Conservation (phyloP, 2,797 vertebrate genomes). For the Hephaestus fuliginosus region DNA sequence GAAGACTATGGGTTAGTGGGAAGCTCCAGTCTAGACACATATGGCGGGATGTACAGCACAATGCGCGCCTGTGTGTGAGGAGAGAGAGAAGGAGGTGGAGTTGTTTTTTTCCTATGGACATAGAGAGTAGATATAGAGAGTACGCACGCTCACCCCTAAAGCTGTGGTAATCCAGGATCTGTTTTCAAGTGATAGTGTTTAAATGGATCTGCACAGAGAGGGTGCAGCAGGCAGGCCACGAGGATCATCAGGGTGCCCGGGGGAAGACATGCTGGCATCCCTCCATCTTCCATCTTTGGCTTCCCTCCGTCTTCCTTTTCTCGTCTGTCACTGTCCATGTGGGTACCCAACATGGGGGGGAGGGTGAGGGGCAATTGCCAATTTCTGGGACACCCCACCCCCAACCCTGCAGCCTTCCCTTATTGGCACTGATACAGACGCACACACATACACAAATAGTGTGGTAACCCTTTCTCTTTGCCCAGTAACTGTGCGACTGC, state of each 20-base stretch:
- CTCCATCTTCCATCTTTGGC: constrained; percentile 48
- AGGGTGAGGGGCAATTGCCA: constrained; percentile 52
- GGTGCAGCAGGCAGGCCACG: constrained; percentile 33
- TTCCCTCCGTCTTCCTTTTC: constrained; percentile 30
- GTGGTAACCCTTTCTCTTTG: constrained; percentile 18
- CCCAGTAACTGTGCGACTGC: constrained; percentile 26
- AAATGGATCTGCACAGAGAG: constrained; percentile 53
- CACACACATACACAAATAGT: constrained; percentile 34
- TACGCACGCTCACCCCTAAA: constrained; percentile 16
- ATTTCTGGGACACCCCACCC: constrained; percentile 66
- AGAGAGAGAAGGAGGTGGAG: constrained; percentile 6
- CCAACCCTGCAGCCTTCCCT: constrained; percentile 35
- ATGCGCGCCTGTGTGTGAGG: constrained; percentile 3
- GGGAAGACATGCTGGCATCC: constrained; percentile 60
- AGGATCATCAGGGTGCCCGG: constrained; percentile 62
- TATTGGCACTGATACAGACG: constrained; percentile 40
- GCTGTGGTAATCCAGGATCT: constrained; percentile 71
- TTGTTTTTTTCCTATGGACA: constrained; percentile 25
- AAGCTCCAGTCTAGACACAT: constrained; percentile 64
- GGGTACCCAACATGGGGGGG: constrained; percentile 38
- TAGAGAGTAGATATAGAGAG: constrained; percentile 8
- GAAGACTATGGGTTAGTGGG: constrained; percentile 34
- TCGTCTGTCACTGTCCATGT: constrained; percentile 59
- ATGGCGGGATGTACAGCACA: constrained; percentile 31
- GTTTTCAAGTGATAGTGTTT: constrained; percentile 73